Conservation (phyloP, 2,113 vertebrate species). For the Platichthys stellatus region DNA sequence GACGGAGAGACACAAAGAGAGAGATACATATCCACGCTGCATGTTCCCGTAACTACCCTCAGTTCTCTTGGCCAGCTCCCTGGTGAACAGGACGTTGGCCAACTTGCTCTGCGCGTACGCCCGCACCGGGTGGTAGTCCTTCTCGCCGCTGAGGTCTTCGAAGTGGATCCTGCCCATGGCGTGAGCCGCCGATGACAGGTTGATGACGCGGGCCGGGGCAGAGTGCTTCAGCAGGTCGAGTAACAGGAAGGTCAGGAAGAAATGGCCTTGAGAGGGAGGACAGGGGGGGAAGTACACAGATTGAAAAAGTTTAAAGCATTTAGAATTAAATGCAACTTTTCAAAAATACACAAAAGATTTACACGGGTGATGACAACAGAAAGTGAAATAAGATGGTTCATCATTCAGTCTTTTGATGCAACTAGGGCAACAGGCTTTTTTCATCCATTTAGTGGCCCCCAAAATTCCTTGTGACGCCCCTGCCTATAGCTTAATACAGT, state of each 20-base stretch:
- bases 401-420: no score
- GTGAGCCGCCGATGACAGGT: conserved; percentile 71
- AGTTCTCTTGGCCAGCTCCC: conserved; percentile 75
- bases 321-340: no score
- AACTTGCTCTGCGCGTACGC: conserved; percentile 83
- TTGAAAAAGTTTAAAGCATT: neutral
- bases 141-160: conserved; percentile 75
- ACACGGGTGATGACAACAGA: no score
- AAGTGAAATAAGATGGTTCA: no score
- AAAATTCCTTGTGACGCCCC: no score
- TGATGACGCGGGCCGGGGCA: conserved; percentile 80
- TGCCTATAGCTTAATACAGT: neutral
- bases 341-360: no score
- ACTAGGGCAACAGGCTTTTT: no score
- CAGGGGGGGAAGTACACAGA: no score
- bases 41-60: conserved; percentile 61
- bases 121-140: conserved; percentile 67
- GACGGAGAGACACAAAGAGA: conserved; percentile 9
- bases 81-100: conserved; percentile 81
- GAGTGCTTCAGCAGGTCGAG: conserved; percentile 82
- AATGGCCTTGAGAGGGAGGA: conserved; percentile 72
- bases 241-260: conserved; percentile 81
- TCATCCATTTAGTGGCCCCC: no score
- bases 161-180: conserved; percentile 79
- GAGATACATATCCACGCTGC: neutral